Base-by-base conservation (phyloP, 1,140 invertebrate genomes). In the Andrena cerasifolii region DNA sequence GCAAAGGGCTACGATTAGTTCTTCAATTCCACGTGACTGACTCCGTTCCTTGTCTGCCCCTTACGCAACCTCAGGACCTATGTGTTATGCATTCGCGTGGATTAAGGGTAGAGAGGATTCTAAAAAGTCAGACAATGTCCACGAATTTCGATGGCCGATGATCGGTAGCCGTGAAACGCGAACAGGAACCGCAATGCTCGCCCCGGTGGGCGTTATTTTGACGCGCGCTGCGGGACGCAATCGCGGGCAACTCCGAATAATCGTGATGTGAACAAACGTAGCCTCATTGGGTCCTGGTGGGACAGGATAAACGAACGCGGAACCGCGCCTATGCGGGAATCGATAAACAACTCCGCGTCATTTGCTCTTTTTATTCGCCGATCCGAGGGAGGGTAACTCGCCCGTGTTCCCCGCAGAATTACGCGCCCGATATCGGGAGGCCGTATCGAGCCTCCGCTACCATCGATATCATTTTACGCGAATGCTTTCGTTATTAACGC, bases 331-430 rank as follows among this genome's bases (percentile, higher is more conserved):
- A 56, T 31, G 14, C 24, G 58, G 31, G 59, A n/a, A 74, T 74
- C 59, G 71, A 74, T 74, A 65, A 65, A 40, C 36, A 10, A 40
- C 36, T 36, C 36, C 59, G 59, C 47, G 61, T 74, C 47, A 26
- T 65, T 74, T 53, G 14, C 24, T 61, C 56, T 28, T 72, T 72
- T 72, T 56, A 56, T 61, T 18, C 21, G 18, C 36, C 51, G 24
- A 72, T 61, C 26, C 26, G 65, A 18, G 31, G 56, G 40, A n/a
- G n/a, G 54, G 18, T 31, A 58, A 4, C 53, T n/a, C 28, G 18
- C 16, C 40, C 45, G 59, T 56, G 45, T 72, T 12, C 43, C 28
- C 10, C 10, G n/a, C n/a, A n/a, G 70, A 51, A 24, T 73, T 40
- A 40, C 47, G 59, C 18, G 59, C 12, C 8, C 47, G 61, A 74